Evolutionary conservation across 2,797 vertebrate genomes (phyloP), one percentile per base, ranked within the genome.

Genomic region (Telmatherina bonti): DNA sequence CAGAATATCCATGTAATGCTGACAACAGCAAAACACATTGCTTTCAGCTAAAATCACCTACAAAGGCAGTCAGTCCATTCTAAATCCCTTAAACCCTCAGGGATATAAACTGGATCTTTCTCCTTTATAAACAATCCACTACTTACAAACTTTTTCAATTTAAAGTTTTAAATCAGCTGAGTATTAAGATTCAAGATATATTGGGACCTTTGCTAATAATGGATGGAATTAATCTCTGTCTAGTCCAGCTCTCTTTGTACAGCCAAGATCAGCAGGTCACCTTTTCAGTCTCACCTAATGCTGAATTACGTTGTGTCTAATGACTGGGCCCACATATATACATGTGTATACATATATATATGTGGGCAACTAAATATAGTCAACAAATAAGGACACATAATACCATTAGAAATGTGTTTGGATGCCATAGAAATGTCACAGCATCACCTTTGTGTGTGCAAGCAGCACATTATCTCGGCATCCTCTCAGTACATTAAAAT

Each of bases 161-260:
- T 82, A 76, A 85, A 82, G 79, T 88, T 86, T 77, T 22, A 61
- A 78, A 61, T 70, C 62, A 68, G 7, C 66, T 29, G 33, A 49
- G 63, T 11, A 15, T 70, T 60, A 54, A 67, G 8, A 30, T 55
- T 64, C 0, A 1, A 76, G 64, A 71, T 52, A 15, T 36, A 82
- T 54, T 47, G 41, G 59, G 63, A 55, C 3, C 22, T 24, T 20
- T 70, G 66, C 7, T 61, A 64, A 30, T 70, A 62, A 84, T 78
- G 47, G 73, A 54, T 53, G 38, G 58, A 73, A 45, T 73, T 41
- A 20, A 54, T 77, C 60, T 76, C 55, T 29, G 61, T 67, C 43
- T 45, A 61, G 71, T 56, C 6, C 33, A 47, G 31, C 72, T 45
- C 26, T 72, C 5, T 38, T 38, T 0, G 62, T 59, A 20, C 9